Evolutionary conservation across 2,888 invertebrate genomes (phyloP), one percentile per base, ranked within the genome.

Genomic region (Acanthococcus lagerstroemiae): DNA sequence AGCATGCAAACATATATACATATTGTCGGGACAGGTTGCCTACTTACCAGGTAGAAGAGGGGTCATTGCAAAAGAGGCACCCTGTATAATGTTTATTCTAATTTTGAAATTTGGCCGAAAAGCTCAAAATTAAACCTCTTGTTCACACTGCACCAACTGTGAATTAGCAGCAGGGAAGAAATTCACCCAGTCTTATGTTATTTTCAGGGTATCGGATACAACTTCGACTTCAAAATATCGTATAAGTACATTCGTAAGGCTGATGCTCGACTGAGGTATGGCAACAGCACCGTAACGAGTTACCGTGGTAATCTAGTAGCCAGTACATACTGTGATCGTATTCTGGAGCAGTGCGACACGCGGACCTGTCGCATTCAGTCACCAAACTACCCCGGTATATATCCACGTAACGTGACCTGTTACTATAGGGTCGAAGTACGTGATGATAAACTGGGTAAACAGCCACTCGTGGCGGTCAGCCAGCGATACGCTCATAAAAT

Each of bases 381-480:
- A 24, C 93, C 92, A 12, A 93, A 93, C 80, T 92, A 88, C 77
- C 91, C 91, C 12, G 92, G 92, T 61, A 85, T 90, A 70, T 93
- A 92, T 77, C 91, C 91, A 4, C 80, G 90, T 68, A 91, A 91
- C 76, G 86, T 90, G 69, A 88, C 88, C 71, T 89, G 89, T 77
- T 84, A 85, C 75, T 89, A 87, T 79, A 81, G 84, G 72, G 82
- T 87, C 68, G 83, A 83, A 75, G 77, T 79, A 70, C 71, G 75
- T 45, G 75, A 76, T 55, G 78, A 80, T 70, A 86, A 87, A 15
- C 79, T 82, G 17, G 87, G 87, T 70, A 85, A 86, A 75, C 85
- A 88, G 72, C 87, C 87, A 67, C 78, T 88, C 72, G 79, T 89
- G 71, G 84, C 84, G 66, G 84, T 90, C 70, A 81, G 86, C 74